These are phyloP conservation scores for Myotis lucifugus DNA, from an alignment of 2,113 vertebrate species.

Conservation along the genomic window DNA sequence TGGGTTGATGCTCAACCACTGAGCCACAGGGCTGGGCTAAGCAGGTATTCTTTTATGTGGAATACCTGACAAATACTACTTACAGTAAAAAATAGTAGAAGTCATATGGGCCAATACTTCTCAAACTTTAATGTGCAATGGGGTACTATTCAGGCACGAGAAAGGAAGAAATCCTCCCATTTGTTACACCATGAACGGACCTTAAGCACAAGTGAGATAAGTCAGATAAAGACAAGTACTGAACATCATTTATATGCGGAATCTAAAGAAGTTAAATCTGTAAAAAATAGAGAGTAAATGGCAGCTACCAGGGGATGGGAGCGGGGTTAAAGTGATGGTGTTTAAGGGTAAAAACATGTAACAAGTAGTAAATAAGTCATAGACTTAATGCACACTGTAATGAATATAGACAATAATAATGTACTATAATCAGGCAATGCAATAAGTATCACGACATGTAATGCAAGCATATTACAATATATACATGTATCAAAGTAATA, in stretches of 20 bases:
- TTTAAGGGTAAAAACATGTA: not conserved
- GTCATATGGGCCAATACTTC: not conserved
- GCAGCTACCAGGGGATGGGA: not conserved
- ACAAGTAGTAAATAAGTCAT: not conserved
- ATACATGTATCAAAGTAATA: not conserved
- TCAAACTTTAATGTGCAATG: not conserved
- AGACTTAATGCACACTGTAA: not conserved
- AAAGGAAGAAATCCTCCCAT: not conserved
- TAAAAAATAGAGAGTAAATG: not conserved
- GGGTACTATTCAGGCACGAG: not conserved
- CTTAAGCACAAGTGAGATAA: not conserved
- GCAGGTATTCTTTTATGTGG: conserved; percentile 53
- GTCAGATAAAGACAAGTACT: not conserved
- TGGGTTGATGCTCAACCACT: not conserved
- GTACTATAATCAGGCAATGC: not conserved
- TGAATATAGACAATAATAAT: not conserved
- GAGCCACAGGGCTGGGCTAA: not conserved
- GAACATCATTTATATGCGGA: not conserved
- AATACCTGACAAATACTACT: not conserved
- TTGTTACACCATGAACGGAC: not conserved
- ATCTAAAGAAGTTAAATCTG: not conserved
- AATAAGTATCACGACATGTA: not conserved
- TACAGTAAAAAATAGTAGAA: conserved; percentile 20
- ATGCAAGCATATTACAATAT: not conserved
- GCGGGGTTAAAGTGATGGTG: not conserved